Base-by-base conservation (phyloP, 2,888 invertebrate genomes). In the Drosophila limbata region DNA sequence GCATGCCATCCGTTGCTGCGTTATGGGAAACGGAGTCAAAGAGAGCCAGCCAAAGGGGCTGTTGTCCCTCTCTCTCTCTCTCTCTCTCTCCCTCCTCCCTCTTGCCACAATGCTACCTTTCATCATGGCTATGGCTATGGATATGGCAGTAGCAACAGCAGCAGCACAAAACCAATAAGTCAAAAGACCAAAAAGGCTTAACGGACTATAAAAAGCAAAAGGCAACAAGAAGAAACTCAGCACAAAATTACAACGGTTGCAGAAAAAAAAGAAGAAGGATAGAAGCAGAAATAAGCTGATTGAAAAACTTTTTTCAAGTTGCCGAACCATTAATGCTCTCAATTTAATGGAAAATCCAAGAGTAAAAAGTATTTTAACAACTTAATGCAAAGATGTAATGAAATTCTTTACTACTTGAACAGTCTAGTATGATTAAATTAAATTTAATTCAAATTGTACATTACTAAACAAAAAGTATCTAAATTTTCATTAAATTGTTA, bases 111-210 rank as follows among this genome's bases (percentile, higher is more conserved):
- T 53, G 15, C 52, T 48, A 47, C 67, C 42, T 48, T 31, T 61
- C 37, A 15, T 45, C 52, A 63, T 65, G 61, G 45, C 69, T 51
- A 51, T 65, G 61, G 44, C 44, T 25, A 15, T 39, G 51, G 51
- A 25, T 52, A 25, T 40, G 33, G 44, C 44, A 21, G 55, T 44
- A 44, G 45, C 59, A 57, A 40, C 48, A 56, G 42, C 63, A 69
- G 62, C 72, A 61, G 65, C 61, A 69, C 65, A 71, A 81, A 83
- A 79, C 83, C 86, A 86, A 83, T 86, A 84, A 79, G 79, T 83
- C 81, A 81, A 83, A 78, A 69, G 73, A 71, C 69, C 74, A 78
- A 73, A 84, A 79, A 68, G 72, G 88, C 85, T 87, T 87, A 88
- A 80, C 81, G 76, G 79, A 76, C 84, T 81, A 85, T 85, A 83